A percentile compares a stretch with the other conserved stretches of the same genome.
These are phyloP conservation scores for Rhysida immarginata DNA, from an alignment of 1,140 invertebrate genomes.

Conservation along the genomic window DNA sequence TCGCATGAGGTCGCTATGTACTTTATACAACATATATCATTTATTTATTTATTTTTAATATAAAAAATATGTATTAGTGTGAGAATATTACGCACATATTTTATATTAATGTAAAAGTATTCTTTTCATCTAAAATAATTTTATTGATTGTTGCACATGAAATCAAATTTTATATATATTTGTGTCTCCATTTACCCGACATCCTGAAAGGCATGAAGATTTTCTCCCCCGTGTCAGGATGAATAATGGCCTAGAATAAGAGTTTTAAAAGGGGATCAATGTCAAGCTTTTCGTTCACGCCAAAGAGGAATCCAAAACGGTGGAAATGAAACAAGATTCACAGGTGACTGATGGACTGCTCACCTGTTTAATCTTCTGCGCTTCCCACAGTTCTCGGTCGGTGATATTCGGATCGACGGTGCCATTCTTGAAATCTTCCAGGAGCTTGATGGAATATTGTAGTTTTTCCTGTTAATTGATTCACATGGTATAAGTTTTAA, in stretches of 20 bases:
- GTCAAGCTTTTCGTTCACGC: too few species aligned
- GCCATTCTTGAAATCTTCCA: constrained; percentile 27
- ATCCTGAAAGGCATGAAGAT: constrained; percentile 37
- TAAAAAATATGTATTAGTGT: too few species aligned
- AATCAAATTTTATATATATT: not conserved
- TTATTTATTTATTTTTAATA: too few species aligned
- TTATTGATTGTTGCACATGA: too few species aligned
- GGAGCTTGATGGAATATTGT: constrained; percentile 24
- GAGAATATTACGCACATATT: too few species aligned
- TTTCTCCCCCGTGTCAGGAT: constrained; percentile 37
- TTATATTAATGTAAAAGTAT: too few species aligned
- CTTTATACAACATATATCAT: too few species aligned
- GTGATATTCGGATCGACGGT: constrained; percentile 21
- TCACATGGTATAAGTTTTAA: too few species aligned
- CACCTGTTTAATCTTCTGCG: constrained; percentile 35
- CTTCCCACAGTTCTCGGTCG: constrained; percentile 33
- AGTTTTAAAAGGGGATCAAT: not conserved
- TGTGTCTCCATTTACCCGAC: constrained; percentile 25
- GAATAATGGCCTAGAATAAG: constrained; percentile 30
- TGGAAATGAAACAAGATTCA: not conserved
- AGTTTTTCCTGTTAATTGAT: constrained; percentile 31
- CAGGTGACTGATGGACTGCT: not conserved
- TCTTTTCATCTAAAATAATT: too few species aligned
- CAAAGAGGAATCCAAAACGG: too few species aligned
- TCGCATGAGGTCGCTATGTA: too few species aligned